phyloP scores from a whole-genome alignment of 2,888 invertebrate genomes.

The Chesias legatella region DNA sequence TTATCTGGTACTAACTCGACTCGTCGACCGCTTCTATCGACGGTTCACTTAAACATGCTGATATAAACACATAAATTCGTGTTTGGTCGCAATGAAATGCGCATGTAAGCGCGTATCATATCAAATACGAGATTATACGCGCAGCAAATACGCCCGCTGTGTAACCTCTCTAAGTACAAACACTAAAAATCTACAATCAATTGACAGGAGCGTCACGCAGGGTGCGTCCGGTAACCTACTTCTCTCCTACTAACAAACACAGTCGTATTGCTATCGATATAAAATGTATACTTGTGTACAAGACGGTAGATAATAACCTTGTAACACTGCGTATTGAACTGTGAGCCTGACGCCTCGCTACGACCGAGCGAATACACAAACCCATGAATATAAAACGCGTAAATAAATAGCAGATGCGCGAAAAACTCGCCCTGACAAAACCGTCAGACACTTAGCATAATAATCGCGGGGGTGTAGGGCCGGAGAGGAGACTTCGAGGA shows the following conservation, averaged over 20 bases:
- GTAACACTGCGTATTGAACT: constrained; percentile 69
- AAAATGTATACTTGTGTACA: constrained; percentile 40
- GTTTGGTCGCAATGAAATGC: no score
- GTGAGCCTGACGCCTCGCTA: constrained; percentile 62
- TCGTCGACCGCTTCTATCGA: no score
- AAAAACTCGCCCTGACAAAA: constrained; percentile 74
- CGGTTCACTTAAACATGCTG: no score
- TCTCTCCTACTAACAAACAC: constrained; percentile 25
- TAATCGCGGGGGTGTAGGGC: constrained; percentile 61
- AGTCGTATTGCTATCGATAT: constrained; percentile 32
- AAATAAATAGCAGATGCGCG: constrained; percentile 81
- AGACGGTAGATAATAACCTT: constrained; percentile 38
- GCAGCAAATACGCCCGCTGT: no score
- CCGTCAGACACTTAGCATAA: constrained; percentile 77
- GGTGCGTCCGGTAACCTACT: constrained; percentile 63
- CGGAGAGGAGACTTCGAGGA: constrained; percentile 30
- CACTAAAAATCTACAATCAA: constrained; percentile 42
- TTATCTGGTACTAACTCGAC: no score
- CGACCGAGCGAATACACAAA: constrained; percentile 60
- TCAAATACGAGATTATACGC: no score
- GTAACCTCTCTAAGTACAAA: constrained; percentile 42
- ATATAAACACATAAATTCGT: no score
- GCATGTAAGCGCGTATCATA: no score
- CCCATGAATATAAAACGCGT: constrained; percentile 78
- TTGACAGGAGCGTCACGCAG: constrained; percentile 60